phyloP scores from a whole-genome alignment of 2,888 invertebrate genomes.

The Dyspetes luteomarginatus region DNA sequence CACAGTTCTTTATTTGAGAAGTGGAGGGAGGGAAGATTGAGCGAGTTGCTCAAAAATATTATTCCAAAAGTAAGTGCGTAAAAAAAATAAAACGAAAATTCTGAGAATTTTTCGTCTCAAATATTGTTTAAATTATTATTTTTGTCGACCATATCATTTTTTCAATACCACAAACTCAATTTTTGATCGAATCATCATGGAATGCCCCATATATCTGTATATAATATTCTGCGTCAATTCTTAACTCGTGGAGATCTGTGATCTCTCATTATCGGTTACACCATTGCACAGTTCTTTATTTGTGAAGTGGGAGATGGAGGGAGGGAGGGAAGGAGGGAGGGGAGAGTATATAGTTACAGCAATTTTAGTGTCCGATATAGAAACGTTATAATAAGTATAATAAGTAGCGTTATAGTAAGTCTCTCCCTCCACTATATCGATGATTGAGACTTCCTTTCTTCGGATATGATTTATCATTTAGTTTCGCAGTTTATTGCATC shows the following conservation, averaged over 20 bases:
- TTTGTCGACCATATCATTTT: no score
- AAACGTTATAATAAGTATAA: no score
- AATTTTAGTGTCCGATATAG: background rate
- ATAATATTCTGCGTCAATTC: background rate
- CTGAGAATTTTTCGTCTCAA: no score
- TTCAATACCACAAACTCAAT: no score
- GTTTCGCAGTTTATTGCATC: slow-evolving; percentile 18
- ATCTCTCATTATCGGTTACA: slow-evolving; percentile 27
- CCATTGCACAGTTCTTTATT: no score
- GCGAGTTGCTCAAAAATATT: no score
- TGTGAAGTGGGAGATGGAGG: no score
- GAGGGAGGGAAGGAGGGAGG: background rate
- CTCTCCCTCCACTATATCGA: slow-evolving; percentile 8
- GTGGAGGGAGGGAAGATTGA: no score
- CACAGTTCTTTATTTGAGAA: no score
- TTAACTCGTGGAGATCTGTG: slow-evolving; percentile 4
- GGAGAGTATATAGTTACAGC: background rate
- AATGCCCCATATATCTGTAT: background rate
- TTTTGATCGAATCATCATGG: background rate
- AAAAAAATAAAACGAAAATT: no score
- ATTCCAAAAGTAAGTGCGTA: no score
- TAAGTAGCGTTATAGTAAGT: background rate
- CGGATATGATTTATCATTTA: slow-evolving; percentile 24
- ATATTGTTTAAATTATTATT: no score
- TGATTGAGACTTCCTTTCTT: slow-evolving; percentile 32